Evolutionary conservation across 2,888 invertebrate species (phyloP).

Genomic region (Thera obeliscata): DNA sequence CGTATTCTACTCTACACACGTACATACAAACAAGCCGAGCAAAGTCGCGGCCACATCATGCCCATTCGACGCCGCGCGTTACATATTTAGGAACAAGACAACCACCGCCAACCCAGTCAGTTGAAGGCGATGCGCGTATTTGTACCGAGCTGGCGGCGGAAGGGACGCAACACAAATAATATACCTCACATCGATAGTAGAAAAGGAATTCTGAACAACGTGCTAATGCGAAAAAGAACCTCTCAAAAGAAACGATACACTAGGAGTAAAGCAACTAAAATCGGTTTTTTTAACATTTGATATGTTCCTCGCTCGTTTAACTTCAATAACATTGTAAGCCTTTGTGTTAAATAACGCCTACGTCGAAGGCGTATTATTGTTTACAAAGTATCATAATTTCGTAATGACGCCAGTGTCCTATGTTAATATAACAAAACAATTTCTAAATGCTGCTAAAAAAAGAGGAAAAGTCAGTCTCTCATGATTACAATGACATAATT

Average conservation of each 20-base stretch:
- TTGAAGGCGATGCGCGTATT: background rate
- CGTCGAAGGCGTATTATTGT: constrained; percentile 42
- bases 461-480: constrained; percentile 80
- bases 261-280: constrained; percentile 55
- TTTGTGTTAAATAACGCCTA: constrained; percentile 28
- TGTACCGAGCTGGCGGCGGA: background rate
- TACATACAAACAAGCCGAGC: constrained; percentile 1
- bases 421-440: constrained; percentile 67
- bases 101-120: background rate
- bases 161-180: constrained; percentile 45
- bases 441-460: constrained; percentile 80
- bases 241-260: constrained; percentile 56
- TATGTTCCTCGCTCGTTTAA: constrained; percentile 74
- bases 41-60: background rate
- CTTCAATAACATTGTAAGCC: constrained; percentile 46
- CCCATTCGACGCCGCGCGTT: background rate
- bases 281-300: constrained; percentile 65
- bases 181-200: constrained; percentile 43
- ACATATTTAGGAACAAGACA: background rate
- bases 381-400: constrained; percentile 48
- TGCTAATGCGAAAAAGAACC: constrained; percentile 79
- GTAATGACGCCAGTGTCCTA: constrained; percentile 27
- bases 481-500: constrained; percentile 72
- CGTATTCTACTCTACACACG: background rate
- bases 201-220: constrained; percentile 79